A percentile compares a stretch with the other conserved stretches of the same genome.
These are phyloP conservation scores for Tachina fera DNA, from an alignment of 2,888 invertebrate genomes.

Conservation along the genomic window DNA sequence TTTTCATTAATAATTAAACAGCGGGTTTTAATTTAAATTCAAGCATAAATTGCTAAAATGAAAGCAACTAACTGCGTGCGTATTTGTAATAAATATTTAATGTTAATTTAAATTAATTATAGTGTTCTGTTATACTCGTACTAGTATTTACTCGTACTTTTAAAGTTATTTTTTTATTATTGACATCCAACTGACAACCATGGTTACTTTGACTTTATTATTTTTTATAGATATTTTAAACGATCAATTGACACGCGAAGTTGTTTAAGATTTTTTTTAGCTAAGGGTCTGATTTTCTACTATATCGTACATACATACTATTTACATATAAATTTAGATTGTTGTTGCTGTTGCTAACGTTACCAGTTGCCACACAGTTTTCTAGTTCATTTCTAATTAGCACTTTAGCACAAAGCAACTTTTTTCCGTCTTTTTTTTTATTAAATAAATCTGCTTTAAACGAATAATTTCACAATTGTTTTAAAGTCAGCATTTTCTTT, in stretches of 20 bases:
- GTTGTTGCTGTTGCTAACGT: slow-evolving; percentile 28
- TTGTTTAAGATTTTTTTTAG: slow-evolving; percentile 31
- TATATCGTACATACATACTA: neutral
- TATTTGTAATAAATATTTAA: no score
- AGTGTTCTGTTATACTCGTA: no score
- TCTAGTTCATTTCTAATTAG: slow-evolving; percentile 23
- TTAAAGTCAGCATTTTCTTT: slow-evolving; percentile 14
- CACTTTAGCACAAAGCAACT: slow-evolving; percentile 6
- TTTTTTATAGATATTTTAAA: neutral
- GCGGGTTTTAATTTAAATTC: no score
- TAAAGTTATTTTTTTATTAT: neutral
- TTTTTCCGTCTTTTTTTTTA: neutral
- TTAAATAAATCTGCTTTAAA: slow-evolving; percentile 2
- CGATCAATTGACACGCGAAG: slow-evolving; percentile 41
- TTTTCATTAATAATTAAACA: no score
- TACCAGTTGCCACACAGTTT: neutral
- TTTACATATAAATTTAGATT: neutral
- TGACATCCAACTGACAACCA: slow-evolving; percentile 11
- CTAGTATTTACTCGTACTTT: neutral
- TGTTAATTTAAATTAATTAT: no score
- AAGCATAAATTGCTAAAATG: no score
- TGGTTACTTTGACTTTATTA: neutral
- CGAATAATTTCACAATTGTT: slow-evolving; percentile 48
- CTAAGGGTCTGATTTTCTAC: neutral
- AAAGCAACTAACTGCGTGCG: no score